phyloP scores from a whole-genome alignment of 2,113 vertebrate species.

The Tylochromis polylepis region DNA sequence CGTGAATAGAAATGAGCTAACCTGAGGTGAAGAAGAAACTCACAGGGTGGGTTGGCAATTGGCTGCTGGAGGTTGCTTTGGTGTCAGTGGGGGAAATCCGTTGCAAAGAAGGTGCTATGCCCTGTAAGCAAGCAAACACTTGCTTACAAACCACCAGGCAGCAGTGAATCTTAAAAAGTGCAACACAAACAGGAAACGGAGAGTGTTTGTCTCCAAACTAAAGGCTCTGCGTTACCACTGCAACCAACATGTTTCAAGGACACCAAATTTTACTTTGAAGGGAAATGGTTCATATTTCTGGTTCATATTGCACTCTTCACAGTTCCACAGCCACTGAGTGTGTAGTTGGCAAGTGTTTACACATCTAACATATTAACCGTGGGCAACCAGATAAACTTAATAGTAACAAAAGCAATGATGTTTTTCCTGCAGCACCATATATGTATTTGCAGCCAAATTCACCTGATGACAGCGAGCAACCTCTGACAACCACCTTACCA shows the following conservation, averaged over 20 bases:
- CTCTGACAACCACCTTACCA: background rate
- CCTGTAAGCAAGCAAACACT: background rate
- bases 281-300: accelerated
- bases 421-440: background rate
- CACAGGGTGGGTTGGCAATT: background rate
- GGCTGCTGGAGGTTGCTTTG: background rate
- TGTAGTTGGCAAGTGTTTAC: background rate
- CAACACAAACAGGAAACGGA: background rate
- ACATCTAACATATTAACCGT: background rate
- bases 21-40: background rate
- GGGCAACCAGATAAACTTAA: background rate
- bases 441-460: background rate
- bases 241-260: background rate
- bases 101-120: background rate
- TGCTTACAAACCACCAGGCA: background rate
- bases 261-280: background rate
- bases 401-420: background rate
- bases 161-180: no score
- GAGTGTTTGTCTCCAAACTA: background rate
- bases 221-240: background rate
- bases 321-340: background rate
- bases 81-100: accelerated
- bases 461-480: background rate
- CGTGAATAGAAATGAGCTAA: background rate
- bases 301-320: background rate